A percentile compares a stretch with the other conserved stretches of the same genome.
Conservation (phyloP, 2,888 invertebrate species). For the Cephus rjabovi region DNA sequence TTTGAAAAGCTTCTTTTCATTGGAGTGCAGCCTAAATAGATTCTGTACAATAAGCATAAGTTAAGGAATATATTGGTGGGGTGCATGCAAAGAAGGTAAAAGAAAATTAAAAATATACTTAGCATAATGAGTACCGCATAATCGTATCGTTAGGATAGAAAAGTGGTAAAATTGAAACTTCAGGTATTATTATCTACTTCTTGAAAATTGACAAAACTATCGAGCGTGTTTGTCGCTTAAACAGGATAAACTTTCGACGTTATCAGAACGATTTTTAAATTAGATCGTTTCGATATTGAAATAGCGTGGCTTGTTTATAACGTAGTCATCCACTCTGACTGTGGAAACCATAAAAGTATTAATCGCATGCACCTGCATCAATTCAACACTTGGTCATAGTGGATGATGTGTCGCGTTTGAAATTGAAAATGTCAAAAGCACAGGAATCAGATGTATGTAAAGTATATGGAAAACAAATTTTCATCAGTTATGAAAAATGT, state of each 20-base stretch:
- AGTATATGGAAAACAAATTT: neutral
- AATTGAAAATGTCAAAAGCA: neutral
- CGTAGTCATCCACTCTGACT: neutral
- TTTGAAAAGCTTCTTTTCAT: constrained; percentile 7
- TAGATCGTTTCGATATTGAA: neutral
- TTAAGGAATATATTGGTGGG: constrained; percentile 35
- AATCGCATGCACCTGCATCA: neutral
- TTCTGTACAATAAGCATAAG: constrained; percentile 44
- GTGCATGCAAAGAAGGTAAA: constrained; percentile 33
- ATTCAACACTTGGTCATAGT: neutral
- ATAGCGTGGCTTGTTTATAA: neutral
- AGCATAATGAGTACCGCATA: constrained; percentile 28
- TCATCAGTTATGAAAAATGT: neutral
- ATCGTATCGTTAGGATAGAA: constrained; percentile 26
- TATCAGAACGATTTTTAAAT: no score
- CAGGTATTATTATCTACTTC: constrained; percentile 9
- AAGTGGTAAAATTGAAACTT: neutral
- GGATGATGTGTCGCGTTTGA: neutral
- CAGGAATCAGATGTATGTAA: neutral
- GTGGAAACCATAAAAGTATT: neutral
- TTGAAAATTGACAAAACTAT: neutral
- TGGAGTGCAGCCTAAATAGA: constrained; percentile 39
- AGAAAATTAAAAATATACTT: constrained; percentile 23
- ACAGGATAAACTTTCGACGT: no score
- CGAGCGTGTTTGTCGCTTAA: no score